Conservation (phyloP, 2,797 vertebrate species). For the Sebastes goodei region DNA sequence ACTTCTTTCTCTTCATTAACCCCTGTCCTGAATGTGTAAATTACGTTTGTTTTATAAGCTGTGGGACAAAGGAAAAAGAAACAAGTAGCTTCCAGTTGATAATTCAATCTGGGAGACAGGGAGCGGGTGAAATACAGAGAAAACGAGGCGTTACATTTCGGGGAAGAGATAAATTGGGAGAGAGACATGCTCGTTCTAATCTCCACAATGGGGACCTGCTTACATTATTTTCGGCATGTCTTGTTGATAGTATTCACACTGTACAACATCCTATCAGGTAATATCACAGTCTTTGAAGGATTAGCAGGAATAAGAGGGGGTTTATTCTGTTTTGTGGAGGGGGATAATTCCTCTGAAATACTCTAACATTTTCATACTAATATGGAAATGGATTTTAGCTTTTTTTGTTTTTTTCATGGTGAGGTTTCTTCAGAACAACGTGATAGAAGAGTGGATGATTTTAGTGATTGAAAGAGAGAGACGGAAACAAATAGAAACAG, state of each 20-base stretch:
- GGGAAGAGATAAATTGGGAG: slow-evolving; percentile 60
- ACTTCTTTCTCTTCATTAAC: not conserved
- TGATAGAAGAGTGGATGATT: slow-evolving; percentile 36
- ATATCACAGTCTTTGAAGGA: slow-evolving; percentile 83
- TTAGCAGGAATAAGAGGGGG: slow-evolving; percentile 80
- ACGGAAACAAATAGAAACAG: slow-evolving; percentile 20
- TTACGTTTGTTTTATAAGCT: slow-evolving; percentile 15
- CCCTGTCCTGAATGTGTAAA: not conserved
- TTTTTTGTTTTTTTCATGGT: slow-evolving; percentile 32
- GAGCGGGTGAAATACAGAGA: slow-evolving; percentile 16
- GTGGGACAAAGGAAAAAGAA: not conserved
- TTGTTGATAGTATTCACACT: slow-evolving; percentile 79
- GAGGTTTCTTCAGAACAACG: slow-evolving; percentile 63
- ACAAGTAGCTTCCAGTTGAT: not conserved
- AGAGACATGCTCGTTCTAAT: slow-evolving; percentile 69
- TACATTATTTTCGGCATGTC: slow-evolving; percentile 76
- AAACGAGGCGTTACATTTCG: slow-evolving; percentile 42
- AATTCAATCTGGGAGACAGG: slow-evolving; percentile 20
- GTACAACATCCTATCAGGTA: slow-evolving; percentile 81
- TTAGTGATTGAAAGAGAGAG: slow-evolving; percentile 40
- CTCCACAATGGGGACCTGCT: slow-evolving; percentile 75
- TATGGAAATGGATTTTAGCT: slow-evolving; percentile 80
- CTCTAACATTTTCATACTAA: slow-evolving; percentile 75
- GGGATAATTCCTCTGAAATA: slow-evolving; percentile 81
- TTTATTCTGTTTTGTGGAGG: slow-evolving; percentile 76